phyloP scores from a whole-genome alignment of 2,888 invertebrate species.

The Eretmocerus hayati region DNA sequence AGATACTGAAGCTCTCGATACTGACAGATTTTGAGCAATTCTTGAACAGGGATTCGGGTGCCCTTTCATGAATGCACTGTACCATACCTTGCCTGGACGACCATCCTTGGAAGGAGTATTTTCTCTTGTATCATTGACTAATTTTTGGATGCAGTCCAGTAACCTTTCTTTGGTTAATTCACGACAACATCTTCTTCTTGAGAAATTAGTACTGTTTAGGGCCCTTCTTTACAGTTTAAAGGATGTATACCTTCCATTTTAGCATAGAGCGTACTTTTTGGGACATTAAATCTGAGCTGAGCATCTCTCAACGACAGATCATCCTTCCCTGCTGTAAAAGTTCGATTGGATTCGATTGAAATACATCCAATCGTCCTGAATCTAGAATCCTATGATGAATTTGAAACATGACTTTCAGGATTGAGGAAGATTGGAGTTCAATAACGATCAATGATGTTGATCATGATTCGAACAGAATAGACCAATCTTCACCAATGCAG shows the following conservation, averaged over 20 bases:
- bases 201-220: neutral
- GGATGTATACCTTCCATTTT: slow-evolving; percentile 5
- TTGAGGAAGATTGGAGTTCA: too few relatives aligned
- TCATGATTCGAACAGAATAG: too few relatives aligned
- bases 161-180: slow-evolving; percentile 5
- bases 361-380: too few relatives aligned
- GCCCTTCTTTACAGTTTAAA: slow-evolving; percentile 4
- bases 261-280: neutral
- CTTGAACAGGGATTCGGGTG: slow-evolving; percentile 7
- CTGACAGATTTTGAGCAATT: slow-evolving; percentile 13
- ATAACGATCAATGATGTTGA: too few relatives aligned
- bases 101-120: slow-evolving; percentile 17
- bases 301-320: neutral
- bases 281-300: neutral
- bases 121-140: neutral
- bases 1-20: slow-evolving; percentile 23
- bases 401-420: too few relatives aligned
- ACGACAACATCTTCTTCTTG: slow-evolving; percentile 9
- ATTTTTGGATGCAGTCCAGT: slow-evolving; percentile 8
- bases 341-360: too few relatives aligned
- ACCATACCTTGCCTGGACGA: slow-evolving; percentile 12
- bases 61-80: slow-evolving; percentile 10
- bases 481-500: too few relatives aligned
- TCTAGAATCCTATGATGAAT: too few relatives aligned
- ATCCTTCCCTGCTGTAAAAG: neutral